A percentile compares a stretch with the other conserved stretches of the same genome.
phyloP scores from a whole-genome alignment of 2,113 vertebrate species.

The Tupaia tana region DNA sequence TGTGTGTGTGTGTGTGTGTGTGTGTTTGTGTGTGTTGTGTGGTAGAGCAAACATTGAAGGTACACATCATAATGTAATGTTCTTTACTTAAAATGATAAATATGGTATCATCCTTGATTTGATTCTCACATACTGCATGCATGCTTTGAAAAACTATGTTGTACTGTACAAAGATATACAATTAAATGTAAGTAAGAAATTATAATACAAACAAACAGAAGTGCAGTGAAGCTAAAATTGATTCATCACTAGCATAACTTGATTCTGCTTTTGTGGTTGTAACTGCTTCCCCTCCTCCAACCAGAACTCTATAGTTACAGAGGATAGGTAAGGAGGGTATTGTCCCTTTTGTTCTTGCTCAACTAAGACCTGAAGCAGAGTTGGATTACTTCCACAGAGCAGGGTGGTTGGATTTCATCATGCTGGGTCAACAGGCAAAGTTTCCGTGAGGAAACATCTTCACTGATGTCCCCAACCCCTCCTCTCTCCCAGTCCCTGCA shows the following conservation, averaged over 20 bases:
- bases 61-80: too few species aligned
- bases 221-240: not conserved
- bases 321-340: conserved; percentile 4
- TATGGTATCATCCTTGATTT: too few species aligned
- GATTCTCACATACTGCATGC: too few species aligned
- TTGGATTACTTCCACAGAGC: not conserved
- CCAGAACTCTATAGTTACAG: not conserved
- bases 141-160: too few species aligned
- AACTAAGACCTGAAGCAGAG: not conserved
- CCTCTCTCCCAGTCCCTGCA: not conserved
- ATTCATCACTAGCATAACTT: not conserved
- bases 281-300: not conserved
- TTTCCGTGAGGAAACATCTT: not conserved
- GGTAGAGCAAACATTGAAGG: too few species aligned
- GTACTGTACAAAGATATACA: too few species aligned
- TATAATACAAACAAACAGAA: too few species aligned
- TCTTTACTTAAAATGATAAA: too few species aligned
- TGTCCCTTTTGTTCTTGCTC: conserved; percentile 53
- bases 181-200: too few species aligned
- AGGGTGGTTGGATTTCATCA: not conserved
- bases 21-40: too few species aligned
- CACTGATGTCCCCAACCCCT: not conserved
- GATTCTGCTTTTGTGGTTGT: conserved; percentile 31
- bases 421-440: not conserved
- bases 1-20: too few species aligned